Percentiles rank a stretch among this genome's conserved stretches.
Conservation (phyloP, 2,888 invertebrate species). For the Eucriotettix oculatus region DNA sequence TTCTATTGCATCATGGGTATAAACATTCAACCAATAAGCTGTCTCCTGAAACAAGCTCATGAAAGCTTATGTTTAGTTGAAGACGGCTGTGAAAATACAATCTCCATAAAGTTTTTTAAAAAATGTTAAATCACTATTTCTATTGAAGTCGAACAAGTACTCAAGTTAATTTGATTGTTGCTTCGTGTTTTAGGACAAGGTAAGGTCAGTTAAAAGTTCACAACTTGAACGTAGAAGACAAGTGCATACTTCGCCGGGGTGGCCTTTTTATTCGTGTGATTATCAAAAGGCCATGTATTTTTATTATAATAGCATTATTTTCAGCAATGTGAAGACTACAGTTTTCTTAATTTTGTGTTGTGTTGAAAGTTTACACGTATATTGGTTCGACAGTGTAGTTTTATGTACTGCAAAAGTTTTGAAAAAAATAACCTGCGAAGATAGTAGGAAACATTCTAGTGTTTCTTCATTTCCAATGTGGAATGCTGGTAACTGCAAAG, state of each 20-base stretch:
- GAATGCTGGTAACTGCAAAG: conserved; percentile 12
- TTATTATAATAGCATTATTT: conserved; percentile 9
- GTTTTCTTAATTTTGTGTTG: conserved; percentile 14
- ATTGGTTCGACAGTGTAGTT: conserved; percentile 9
- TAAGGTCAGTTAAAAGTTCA: conserved; percentile 13
- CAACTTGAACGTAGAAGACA: conserved; percentile 11
- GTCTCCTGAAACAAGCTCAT: too few relatives aligned
- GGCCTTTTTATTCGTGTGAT: conserved; percentile 10
- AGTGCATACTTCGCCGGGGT: conserved; percentile 12
- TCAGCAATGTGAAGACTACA: conserved; percentile 13
- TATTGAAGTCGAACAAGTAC: neutral
- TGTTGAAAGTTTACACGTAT: conserved; percentile 13
- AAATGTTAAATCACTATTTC: too few relatives aligned
- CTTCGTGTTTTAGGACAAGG: conserved; percentile 13
- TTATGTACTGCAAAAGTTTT: conserved; percentile 9
- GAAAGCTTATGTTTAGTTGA: too few relatives aligned
- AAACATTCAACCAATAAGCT: too few relatives aligned
- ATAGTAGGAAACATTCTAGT: conserved; percentile 12
- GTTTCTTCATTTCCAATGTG: conserved; percentile 13
- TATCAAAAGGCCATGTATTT: conserved; percentile 11
- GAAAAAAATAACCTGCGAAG: conserved; percentile 11
- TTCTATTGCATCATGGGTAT: too few relatives aligned
- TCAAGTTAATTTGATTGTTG: conserved; percentile 1
- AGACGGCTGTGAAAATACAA: too few relatives aligned
- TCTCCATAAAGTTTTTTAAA: too few relatives aligned